Evolutionary conservation across 1,140 invertebrate genomes (phyloP).

Genomic region (Octopus bimaculoides): DNA sequence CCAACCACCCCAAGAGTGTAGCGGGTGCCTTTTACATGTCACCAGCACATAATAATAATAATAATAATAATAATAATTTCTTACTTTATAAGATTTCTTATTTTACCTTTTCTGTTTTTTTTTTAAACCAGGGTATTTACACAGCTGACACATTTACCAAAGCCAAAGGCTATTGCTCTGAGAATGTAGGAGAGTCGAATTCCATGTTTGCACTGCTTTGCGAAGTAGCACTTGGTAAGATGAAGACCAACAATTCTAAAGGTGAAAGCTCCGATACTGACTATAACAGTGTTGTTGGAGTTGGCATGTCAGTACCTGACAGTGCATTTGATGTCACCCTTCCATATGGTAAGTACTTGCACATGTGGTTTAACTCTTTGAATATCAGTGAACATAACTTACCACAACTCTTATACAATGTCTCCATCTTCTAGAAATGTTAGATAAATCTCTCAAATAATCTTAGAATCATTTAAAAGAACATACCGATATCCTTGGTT

Average conservation of each 20-base stretch:
- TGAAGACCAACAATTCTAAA: slow-evolving; percentile 30
- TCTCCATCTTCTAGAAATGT: too few species aligned
- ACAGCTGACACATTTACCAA: slow-evolving; percentile 56
- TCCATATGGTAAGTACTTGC: slow-evolving; percentile 37
- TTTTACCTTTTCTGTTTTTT: slow-evolving; percentile 24
- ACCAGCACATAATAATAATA: too few species aligned
- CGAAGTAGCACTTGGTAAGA: slow-evolving; percentile 55
- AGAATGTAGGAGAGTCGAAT: slow-evolving; percentile 27
- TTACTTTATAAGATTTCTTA: background rate
- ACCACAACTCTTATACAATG: too few species aligned
- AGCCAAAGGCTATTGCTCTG: slow-evolving; percentile 47
- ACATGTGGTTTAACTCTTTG: background rate
- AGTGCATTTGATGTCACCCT: slow-evolving; percentile 42
- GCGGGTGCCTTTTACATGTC: too few species aligned
- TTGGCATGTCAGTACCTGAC: slow-evolving; percentile 42
- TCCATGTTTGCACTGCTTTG: slow-evolving; percentile 44
- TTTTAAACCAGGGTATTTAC: slow-evolving; percentile 54
- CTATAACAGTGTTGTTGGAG: slow-evolving; percentile 42
- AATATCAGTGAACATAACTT: too few species aligned
- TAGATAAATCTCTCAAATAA: too few species aligned
- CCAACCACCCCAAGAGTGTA: too few species aligned
- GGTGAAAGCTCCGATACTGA: slow-evolving; percentile 35
- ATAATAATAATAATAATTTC: too few species aligned
- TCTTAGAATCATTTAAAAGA: too few species aligned
- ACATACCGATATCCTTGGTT: too few species aligned